A percentile compares a stretch with the other conserved stretches of the same genome.
These are phyloP conservation scores for Bambusicola thoracicus DNA, from an alignment of 2,113 vertebrate genomes.

Conservation along the genomic window DNA sequence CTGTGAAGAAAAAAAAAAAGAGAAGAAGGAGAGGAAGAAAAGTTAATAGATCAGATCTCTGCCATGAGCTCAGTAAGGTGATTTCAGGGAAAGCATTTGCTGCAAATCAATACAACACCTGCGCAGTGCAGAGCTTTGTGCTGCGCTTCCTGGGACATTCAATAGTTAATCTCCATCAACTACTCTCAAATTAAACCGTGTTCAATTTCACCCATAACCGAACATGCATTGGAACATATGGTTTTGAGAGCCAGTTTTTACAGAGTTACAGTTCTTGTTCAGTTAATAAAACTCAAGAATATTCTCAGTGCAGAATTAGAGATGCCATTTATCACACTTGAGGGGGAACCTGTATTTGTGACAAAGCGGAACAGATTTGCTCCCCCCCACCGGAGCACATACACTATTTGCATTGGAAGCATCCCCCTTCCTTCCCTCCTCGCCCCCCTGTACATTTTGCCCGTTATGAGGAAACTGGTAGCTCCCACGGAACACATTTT, in stretches of 20 bases:
- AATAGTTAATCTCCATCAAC: background rate
- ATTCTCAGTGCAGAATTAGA: background rate
- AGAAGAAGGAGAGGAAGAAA: slow-evolving; percentile 65
- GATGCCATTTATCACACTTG: background rate
- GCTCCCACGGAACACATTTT: slow-evolving; percentile 43
- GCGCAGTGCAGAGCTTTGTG: background rate
- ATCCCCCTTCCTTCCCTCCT: background rate
- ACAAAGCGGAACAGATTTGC: background rate
- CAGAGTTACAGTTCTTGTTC: background rate
- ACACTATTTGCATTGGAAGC: background rate
- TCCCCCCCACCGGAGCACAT: background rate
- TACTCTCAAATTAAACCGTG: background rate
- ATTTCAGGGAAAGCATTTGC: slow-evolving; percentile 12
- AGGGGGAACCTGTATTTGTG: background rate
- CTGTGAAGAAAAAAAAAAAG: slow-evolving; percentile 81
- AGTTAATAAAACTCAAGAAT: background rate
- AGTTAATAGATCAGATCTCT: slow-evolving; percentile 66
- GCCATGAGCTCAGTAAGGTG: background rate
- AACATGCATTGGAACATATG: background rate
- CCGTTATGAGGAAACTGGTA: background rate
- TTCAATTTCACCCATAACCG: background rate
- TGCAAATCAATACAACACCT: background rate
- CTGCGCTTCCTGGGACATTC: background rate
- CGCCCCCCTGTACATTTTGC: background rate
- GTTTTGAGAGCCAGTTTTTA: background rate